Base-by-base conservation (phyloP, 2,797 vertebrate species). In the Acestrorhynchus altus region DNA sequence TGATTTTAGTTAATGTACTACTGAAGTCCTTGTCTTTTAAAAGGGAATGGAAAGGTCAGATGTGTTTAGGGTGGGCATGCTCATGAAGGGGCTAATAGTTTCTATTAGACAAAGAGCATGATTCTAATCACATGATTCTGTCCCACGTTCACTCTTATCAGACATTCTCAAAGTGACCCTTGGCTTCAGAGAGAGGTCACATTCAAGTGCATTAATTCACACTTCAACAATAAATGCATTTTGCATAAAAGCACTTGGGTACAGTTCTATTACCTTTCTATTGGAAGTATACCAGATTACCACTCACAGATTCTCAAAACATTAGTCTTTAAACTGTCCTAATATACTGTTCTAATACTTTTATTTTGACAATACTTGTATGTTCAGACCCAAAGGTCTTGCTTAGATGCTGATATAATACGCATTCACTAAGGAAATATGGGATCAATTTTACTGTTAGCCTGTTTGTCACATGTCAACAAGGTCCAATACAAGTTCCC, bases 71-170 rank as follows among this genome's bases (percentile, higher is more conserved):
- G 11, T 15, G 24, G 22, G 54, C 24, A 57, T 57, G 15, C 9
- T 16, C 60, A 73, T 47, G 18, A 60, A 18, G 16, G 28, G 56
- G 56, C 40, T 46, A 28, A 56, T 56, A 22, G 54, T 26, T 57
- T 22, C n/a, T 26, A 22, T 20, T 22, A 6, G 8, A 46, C 40
- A 71, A 71, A 71, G 54, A 18, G 1, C 13, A 26, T 11, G 18
- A 47, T 31, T 47, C 59, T 61, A 16, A 39, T 10, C 61, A 44
- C 22, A n/a, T 40, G 20, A 40, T 49, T 54, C 5, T 40, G 35
- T 26, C 35, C 60, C 22, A 67, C 40, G 42, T 4, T 56, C 65
- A 46, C n/a, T 66, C 63, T 56, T 57, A 28, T 74, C 47, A 26
- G 35, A n/a, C 20, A 56, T 54, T 20, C 1, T n/a, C 5, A 46